A percentile compares a stretch with the other conserved stretches of the same genome.
These are phyloP conservation scores for Empis stercorea DNA, from an alignment of 2,888 invertebrate species.

Conservation along the genomic window DNA sequence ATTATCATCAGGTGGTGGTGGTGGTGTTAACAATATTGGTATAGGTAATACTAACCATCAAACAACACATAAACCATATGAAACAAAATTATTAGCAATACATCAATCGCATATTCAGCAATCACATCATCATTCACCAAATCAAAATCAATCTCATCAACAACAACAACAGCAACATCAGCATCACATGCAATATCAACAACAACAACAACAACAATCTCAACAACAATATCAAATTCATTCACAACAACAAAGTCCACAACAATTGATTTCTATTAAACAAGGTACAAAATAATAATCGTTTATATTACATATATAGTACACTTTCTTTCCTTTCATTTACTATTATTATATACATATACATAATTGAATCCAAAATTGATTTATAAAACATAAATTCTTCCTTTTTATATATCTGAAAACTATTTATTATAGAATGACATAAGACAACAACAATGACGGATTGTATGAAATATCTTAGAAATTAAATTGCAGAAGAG, in stretches of 20 bases:
- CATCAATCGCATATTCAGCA: slow-evolving; percentile 36
- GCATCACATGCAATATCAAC: slow-evolving; percentile 21
- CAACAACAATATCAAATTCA: slow-evolving; percentile 35
- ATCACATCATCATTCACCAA: slow-evolving; percentile 23
- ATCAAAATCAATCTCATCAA: slow-evolving; percentile 21
- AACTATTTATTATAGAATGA: no score
- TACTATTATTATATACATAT: no score
- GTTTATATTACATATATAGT: no score
- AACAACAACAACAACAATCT: slow-evolving; percentile 27
- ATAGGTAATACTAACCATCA: not conserved
- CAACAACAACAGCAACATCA: slow-evolving; percentile 26
- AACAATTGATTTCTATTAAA: slow-evolving; percentile 34
- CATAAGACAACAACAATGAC: no score
- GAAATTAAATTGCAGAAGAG: no score
- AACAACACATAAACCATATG: slow-evolving; percentile 33
- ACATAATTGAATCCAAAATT: no score
- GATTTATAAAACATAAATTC: no score
- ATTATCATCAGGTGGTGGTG: slow-evolving; percentile 23
- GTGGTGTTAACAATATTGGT: not conserved
- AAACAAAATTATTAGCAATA: slow-evolving; percentile 36
- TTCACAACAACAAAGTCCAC: slow-evolving; percentile 36
- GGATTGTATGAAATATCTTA: no score
- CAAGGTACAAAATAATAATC: slow-evolving; percentile 27
- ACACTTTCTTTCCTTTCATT: no score
- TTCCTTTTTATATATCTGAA: no score